phyloP scores from a whole-genome alignment of 1,140 invertebrate species.

The Manduca sexta region DNA sequence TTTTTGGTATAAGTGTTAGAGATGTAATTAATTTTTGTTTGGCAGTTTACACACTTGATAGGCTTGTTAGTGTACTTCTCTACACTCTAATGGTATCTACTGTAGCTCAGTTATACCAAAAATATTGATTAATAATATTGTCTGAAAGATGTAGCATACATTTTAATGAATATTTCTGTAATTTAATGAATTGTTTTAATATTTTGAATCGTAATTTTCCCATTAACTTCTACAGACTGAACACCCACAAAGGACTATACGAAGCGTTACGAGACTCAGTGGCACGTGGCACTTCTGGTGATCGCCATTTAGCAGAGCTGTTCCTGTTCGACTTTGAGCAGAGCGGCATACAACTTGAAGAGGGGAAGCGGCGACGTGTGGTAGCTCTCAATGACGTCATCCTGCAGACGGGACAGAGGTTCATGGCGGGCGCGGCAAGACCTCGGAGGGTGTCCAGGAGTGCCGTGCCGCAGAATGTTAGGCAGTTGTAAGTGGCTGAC shows the following conservation, averaged over 20 bases:
- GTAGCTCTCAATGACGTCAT: constrained; percentile 90
- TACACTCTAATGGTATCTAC: too few relatives aligned
- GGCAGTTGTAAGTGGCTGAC: constrained; percentile 84
- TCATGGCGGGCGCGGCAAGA: constrained; percentile 84
- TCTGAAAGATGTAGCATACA: too few relatives aligned
- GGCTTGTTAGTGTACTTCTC: too few relatives aligned
- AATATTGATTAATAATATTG: too few relatives aligned
- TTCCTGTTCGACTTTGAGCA: constrained; percentile 98
- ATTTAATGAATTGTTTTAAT: too few relatives aligned
- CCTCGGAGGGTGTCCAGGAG: constrained; percentile 78
- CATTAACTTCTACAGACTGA: constrained; percentile 81
- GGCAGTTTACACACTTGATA: too few relatives aligned
- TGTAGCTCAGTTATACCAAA: too few relatives aligned
- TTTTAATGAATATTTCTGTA: too few relatives aligned
- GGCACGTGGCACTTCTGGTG: constrained; percentile 84
- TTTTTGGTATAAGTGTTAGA: too few relatives aligned
- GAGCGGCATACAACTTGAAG: constrained; percentile 94
- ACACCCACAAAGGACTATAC: constrained; percentile 91
- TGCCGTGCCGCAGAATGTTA: constrained; percentile 80
- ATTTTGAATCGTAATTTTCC: too few relatives aligned
- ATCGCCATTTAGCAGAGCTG: constrained; percentile 88
- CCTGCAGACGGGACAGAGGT: constrained; percentile 87
- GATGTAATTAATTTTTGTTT: too few relatives aligned
- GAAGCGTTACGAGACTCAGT: constrained; percentile 81
- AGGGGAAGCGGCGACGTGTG: constrained; percentile 82